These are phyloP conservation scores for Machimus rusticus DNA, from an alignment of 2,888 invertebrate species.

Conservation along the genomic window DNA sequence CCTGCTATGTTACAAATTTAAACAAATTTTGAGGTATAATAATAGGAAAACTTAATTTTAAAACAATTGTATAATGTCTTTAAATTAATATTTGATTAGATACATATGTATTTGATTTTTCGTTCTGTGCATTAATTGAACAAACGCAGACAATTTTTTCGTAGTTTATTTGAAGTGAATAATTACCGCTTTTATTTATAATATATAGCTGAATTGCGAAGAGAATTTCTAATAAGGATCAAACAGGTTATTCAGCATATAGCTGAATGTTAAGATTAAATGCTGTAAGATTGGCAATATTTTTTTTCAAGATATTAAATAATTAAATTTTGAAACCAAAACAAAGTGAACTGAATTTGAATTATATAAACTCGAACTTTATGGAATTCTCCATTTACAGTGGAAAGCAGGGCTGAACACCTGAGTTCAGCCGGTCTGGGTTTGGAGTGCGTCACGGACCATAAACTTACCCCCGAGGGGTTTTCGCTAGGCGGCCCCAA, in stretches of 20 bases:
- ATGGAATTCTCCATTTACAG: neutral
- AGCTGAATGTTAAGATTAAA: neutral
- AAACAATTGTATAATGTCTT: too few species aligned
- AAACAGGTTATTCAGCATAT: neutral
- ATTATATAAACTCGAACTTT: neutral
- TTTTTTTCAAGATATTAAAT: neutral
- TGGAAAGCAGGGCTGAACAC: neutral
- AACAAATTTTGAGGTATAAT: too few species aligned
- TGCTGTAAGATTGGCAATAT: neutral
- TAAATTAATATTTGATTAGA: too few species aligned
- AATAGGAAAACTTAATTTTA: too few species aligned
- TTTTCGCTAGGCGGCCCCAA: neutral
- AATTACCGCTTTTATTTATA: too few species aligned
- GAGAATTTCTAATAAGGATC: neutral
- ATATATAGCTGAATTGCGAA: too few species aligned
- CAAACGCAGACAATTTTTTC: too few species aligned
- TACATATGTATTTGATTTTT: too few species aligned
- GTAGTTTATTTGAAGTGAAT: too few species aligned
- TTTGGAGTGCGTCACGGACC: conserved; percentile 2
- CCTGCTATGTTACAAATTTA: too few species aligned
- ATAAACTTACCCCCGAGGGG: conserved; percentile 16
- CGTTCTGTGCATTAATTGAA: too few species aligned
- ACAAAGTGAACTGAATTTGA: neutral
- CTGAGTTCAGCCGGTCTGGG: neutral
- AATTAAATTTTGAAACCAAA: neutral